Evolutionary conservation across 2,888 invertebrate species (phyloP).

Genomic region (Drosophila lacicola): DNA sequence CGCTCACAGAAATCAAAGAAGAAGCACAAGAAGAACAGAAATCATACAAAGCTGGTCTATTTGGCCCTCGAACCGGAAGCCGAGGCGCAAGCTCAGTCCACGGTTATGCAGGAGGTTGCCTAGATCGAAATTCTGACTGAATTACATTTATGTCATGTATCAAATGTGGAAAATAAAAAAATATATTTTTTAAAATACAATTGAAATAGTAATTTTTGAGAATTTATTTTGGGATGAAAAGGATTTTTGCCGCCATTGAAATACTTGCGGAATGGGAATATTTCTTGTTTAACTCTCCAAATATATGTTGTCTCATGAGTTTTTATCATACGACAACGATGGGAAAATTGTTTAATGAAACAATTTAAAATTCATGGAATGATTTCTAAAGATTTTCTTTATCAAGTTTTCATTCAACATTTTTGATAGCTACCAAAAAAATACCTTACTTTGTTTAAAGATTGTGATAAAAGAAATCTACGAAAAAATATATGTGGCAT

Average conservation of each 20-base stretch:
- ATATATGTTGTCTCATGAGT: no score
- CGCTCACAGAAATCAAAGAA: conserved; percentile 32
- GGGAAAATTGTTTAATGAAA: no score
- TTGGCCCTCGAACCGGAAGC: conserved; percentile 18
- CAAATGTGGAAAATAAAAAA: background rate
- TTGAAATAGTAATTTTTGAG: background rate
- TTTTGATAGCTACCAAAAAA: no score
- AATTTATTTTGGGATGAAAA: background rate
- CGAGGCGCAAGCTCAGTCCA: conserved; percentile 1
- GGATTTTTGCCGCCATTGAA: background rate
- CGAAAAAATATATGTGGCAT: no score
- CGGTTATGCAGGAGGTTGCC: background rate
- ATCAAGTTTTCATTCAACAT: no score
- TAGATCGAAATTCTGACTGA: background rate
- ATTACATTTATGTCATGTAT: background rate
- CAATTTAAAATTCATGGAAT: no score
- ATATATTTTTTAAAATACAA: background rate
- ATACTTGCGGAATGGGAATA: background rate
- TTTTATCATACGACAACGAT: no score
- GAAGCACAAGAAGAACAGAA: conserved; percentile 37
- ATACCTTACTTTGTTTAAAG: no score
- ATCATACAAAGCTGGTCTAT: conserved; percentile 10
- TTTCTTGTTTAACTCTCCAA: no score
- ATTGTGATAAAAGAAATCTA: no score
- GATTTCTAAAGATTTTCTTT: no score